A percentile compares a stretch with the other conserved stretches of the same genome.
Evolutionary conservation across 2,797 vertebrate genomes (phyloP).

Genomic region (Coracias cyanogaster): DNA sequence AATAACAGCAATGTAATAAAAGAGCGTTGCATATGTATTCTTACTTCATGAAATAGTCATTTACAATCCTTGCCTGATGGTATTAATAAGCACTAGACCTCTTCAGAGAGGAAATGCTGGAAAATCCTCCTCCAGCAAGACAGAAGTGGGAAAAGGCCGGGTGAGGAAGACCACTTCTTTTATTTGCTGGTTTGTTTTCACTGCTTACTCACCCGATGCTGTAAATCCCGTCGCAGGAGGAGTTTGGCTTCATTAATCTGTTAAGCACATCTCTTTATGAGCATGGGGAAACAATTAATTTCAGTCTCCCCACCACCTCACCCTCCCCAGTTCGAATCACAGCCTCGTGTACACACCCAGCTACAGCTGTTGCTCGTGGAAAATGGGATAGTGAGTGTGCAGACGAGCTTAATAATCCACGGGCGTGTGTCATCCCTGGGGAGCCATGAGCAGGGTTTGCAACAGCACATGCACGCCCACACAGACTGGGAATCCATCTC

Average conservation of each 20-base stretch:
- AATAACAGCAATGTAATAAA: not conserved
- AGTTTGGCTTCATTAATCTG: not conserved
- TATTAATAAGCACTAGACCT: not conserved
- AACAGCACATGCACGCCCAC: not conserved
- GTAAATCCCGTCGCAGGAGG: not conserved
- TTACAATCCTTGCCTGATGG: not conserved
- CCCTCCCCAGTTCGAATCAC: not conserved
- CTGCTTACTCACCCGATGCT: constrained; percentile 3
- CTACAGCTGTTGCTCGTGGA: not conserved
- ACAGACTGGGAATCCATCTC: not conserved
- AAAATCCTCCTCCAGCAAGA: not conserved
- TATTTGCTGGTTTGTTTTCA: not conserved
- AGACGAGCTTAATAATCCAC: not conserved
- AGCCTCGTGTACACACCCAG: not conserved
- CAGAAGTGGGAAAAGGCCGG: not conserved
- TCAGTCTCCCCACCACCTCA: not conserved
- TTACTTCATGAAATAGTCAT: not conserved
- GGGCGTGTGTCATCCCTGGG: not conserved
- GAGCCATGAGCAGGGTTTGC: not conserved
- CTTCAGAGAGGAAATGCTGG: not conserved
- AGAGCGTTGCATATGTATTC: not conserved
- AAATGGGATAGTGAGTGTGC: not conserved
- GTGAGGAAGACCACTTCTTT: not conserved
- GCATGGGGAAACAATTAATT: accelerated
- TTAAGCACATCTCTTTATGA: not conserved